Conservation (phyloP, 1,140 invertebrate genomes). For the Heliconius hewitsoni region DNA sequence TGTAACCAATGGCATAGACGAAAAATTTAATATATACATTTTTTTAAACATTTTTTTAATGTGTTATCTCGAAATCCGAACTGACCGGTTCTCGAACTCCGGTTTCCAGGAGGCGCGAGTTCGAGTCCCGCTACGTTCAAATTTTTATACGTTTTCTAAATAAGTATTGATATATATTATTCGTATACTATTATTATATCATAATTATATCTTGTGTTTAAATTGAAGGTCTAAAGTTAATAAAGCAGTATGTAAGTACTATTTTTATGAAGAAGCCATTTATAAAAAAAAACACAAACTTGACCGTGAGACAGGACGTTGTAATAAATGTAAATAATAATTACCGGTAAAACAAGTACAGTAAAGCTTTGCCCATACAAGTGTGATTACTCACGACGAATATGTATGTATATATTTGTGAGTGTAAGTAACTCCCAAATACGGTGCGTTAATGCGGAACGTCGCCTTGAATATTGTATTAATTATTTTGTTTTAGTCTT, state of each 20-base stretch:
- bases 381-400: background rate
- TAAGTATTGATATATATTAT: background rate
- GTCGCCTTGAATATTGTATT: background rate
- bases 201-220: background rate
- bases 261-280: background rate
- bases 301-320: background rate
- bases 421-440: background rate
- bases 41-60: too few species aligned
- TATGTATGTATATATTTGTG: background rate
- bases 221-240: background rate
- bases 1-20: too few species aligned
- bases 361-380: background rate
- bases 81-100: too few species aligned
- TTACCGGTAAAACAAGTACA: background rate
- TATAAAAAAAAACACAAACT: background rate
- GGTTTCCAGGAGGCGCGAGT: too few species aligned
- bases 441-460: background rate
- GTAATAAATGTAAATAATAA: slow-evolving; percentile 8
- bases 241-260: background rate
- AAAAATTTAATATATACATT: background rate
- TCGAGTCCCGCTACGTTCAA: too few species aligned
- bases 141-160: too few species aligned
- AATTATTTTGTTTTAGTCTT: background rate
- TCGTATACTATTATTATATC: background rate
- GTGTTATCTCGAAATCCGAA: too few species aligned